Evolutionary conservation across 2,888 invertebrate genomes (phyloP).

Genomic region (Ichneumoninae sp.): DNA sequence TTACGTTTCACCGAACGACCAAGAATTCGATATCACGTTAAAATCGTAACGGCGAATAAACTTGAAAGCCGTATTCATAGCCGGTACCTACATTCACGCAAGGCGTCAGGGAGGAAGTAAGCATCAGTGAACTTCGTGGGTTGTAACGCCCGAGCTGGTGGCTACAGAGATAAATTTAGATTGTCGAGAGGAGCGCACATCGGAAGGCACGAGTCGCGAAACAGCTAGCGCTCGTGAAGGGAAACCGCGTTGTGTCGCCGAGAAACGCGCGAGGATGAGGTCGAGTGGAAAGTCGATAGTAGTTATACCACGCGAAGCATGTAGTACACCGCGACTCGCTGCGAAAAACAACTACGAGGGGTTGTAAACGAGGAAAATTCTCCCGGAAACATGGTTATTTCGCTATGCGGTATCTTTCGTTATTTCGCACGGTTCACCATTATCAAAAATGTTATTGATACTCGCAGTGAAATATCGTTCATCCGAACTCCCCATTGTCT

Average conservation of each 20-base stretch:
- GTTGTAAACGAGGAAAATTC: conserved; percentile 38
- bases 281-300: conserved; percentile 60
- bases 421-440: conserved; percentile 12
- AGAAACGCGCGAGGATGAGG: conserved; percentile 50
- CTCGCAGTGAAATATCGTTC: not conserved
- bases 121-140: conserved; percentile 55
- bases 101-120: conserved; percentile 42
- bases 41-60: conserved; percentile 25
- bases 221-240: conserved; percentile 29
- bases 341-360: conserved; percentile 20
- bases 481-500: not conserved
- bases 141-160: conserved; percentile 51
- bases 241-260: conserved; percentile 50
- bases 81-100: conserved; percentile 13
- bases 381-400: conserved; percentile 26
- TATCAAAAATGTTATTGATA: not conserved
- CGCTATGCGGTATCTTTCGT: conserved; percentile 8
- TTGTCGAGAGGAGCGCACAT: conserved; percentile 52
- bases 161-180: conserved; percentile 61
- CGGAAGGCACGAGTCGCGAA: conserved; percentile 35
- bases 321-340: conserved; percentile 7
- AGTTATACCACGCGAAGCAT: conserved; percentile 47
- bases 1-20: not conserved
- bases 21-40: conserved; percentile 6
- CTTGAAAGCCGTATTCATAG: conserved; percentile 27